Percentiles rank a stretch among this genome's conserved stretches.
Conservation (phyloP, 2,888 invertebrate species). For the Polyommatus icarus region DNA sequence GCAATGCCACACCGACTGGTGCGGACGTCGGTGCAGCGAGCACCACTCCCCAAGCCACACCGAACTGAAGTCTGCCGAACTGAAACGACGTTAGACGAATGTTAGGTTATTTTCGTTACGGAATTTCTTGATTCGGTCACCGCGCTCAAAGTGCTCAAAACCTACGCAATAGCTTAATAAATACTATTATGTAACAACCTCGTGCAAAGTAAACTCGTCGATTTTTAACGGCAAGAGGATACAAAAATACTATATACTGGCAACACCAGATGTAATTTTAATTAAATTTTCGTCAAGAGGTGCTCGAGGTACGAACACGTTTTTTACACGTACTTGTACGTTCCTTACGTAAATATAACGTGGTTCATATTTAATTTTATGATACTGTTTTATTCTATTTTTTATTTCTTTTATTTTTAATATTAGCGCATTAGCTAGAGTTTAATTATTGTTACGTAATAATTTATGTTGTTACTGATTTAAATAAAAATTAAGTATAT, state of each 20-base stretch:
- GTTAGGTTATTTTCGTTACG: no score
- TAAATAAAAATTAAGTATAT: no score
- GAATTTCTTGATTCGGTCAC: no score
- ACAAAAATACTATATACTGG: neutral
- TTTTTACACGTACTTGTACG: neutral
- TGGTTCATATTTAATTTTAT: neutral
- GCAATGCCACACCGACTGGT: no score
- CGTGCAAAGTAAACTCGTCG: neutral
- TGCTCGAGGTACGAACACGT: neutral
- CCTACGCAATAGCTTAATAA: neutral
- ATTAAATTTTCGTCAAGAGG: slow-evolving; percentile 2
- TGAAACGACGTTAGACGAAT: no score
- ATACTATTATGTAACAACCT: neutral
- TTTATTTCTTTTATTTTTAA: neutral
- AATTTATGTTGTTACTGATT: no score
- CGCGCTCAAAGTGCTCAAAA: no score
- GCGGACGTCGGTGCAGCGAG: no score
- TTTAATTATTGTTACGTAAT: no score
- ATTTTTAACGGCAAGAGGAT: neutral
- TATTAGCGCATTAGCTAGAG: neutral
- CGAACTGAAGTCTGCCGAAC: no score
- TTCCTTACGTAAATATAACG: neutral
- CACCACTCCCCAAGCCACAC: no score
- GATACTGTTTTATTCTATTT: neutral
- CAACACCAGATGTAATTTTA: slow-evolving; percentile 1